phyloP scores from a whole-genome alignment of 2,888 invertebrate genomes.

The Automeris io region DNA sequence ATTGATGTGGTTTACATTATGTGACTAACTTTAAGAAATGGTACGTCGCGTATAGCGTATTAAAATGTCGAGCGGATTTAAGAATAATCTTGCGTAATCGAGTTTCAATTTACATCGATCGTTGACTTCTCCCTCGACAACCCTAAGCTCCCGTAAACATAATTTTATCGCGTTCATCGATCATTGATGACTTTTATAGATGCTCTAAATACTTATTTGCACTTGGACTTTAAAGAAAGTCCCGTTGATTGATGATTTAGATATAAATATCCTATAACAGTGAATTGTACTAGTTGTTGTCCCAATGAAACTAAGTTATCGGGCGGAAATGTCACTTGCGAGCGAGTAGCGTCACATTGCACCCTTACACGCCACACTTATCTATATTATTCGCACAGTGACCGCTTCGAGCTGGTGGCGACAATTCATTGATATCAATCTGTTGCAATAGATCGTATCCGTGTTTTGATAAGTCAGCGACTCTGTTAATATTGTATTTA shows the following conservation, averaged over 20 bases:
- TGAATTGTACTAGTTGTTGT: not conserved
- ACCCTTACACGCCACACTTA: slow-evolving; percentile 38
- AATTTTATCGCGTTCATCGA: slow-evolving; percentile 37
- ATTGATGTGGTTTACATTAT: too few relatives aligned
- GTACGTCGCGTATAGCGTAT: too few relatives aligned
- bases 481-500: too few relatives aligned
- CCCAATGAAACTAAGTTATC: slow-evolving; percentile 32
- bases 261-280: slow-evolving; percentile 13
- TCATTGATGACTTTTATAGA: slow-evolving; percentile 36
- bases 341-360: slow-evolving; percentile 34
- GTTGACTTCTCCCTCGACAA: slow-evolving; percentile 25
- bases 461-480: not conserved
- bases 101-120: slow-evolving; percentile 40
- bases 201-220: too few relatives aligned
- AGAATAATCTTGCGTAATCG: slow-evolving; percentile 16
- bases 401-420: not conserved
- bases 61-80: slow-evolving; percentile 14
- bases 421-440: not conserved
- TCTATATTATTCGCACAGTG: slow-evolving; percentile 32
- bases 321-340: slow-evolving; percentile 66
- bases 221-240: too few relatives aligned
- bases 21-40: too few relatives aligned
- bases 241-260: slow-evolving; percentile 24
- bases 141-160: slow-evolving; percentile 30
- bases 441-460: slow-evolving; percentile 1